Evolutionary conservation across 1,140 invertebrate genomes (phyloP).

Genomic region (Zaprionus taronus): DNA sequence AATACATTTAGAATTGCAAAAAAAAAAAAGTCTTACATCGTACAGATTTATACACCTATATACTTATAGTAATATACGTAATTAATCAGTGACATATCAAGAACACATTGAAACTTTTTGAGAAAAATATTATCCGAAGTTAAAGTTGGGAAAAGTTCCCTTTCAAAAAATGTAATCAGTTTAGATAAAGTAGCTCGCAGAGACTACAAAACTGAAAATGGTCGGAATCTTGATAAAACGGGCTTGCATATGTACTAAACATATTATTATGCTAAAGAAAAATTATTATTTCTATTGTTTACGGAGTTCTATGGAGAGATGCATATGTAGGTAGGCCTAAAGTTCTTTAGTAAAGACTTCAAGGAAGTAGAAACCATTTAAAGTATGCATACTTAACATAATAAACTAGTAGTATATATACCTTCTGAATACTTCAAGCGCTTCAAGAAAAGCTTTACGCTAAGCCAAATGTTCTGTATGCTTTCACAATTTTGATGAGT

Average conservation of each 20-base stretch:
- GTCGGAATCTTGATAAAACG: neutral
- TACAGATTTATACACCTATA: neutral
- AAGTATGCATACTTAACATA: neutral
- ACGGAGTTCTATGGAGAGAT: neutral
- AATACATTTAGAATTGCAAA: conserved; percentile 2
- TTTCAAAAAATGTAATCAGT: neutral
- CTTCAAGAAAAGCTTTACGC: neutral
- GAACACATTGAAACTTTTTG: neutral
- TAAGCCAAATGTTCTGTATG: neutral
- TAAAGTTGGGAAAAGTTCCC: neutral
- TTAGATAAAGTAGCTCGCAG: neutral
- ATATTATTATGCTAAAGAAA: neutral
- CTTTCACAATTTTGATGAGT: conserved; percentile 3
- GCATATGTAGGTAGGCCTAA: neutral
- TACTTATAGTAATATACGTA: neutral
- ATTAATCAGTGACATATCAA: neutral
- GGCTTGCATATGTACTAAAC: neutral
- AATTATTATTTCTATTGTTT: neutral
- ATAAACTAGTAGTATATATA: neutral
- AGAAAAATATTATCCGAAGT: neutral
- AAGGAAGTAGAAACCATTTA: neutral
- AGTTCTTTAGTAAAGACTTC: neutral
- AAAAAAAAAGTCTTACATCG: neutral
- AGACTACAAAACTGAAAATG: neutral
- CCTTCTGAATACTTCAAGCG: neutral